A percentile compares a stretch with the other conserved stretches of the same genome.
Conservation (phyloP, 2,113 vertebrate species). For the Dasypus novemcinctus region DNA sequence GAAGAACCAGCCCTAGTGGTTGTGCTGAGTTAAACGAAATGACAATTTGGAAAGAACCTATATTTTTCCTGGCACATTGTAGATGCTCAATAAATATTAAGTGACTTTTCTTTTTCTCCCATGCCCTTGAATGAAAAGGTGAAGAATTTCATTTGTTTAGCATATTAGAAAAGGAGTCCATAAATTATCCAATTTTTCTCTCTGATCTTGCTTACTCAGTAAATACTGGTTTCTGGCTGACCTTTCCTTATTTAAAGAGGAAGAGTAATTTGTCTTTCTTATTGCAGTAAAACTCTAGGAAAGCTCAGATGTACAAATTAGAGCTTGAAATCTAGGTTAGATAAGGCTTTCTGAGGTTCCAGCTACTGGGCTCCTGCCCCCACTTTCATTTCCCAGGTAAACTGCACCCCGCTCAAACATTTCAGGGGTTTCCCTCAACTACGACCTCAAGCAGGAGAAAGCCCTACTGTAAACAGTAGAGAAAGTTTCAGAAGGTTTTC, state of each 20-base stretch:
- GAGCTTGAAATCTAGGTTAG: background rate
- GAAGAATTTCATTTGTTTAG: background rate
- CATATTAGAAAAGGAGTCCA: slow-evolving; percentile 10
- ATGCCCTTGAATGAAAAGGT: background rate
- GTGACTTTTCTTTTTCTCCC: background rate
- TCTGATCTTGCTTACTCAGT: background rate
- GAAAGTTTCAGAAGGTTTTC: background rate
- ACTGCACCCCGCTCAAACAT: background rate
- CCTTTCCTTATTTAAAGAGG: background rate
- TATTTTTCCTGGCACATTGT: background rate
- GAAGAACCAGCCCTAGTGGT: background rate
- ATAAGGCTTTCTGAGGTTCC: background rate
- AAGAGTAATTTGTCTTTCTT: background rate
- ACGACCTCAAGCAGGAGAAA: background rate
- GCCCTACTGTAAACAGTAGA: background rate
- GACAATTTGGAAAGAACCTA: background rate
- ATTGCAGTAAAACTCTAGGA: background rate
- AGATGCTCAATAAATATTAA: background rate
- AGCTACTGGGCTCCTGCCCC: background rate
- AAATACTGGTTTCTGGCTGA: background rate
- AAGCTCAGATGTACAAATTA: background rate
- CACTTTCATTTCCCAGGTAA: background rate
- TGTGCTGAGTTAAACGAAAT: background rate
- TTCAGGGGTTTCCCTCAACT: background rate
- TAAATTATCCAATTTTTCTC: slow-evolving; percentile 10